These are phyloP conservation scores for Ormyrus rosae DNA, from an alignment of 2,888 invertebrate species.

Conservation along the genomic window DNA sequence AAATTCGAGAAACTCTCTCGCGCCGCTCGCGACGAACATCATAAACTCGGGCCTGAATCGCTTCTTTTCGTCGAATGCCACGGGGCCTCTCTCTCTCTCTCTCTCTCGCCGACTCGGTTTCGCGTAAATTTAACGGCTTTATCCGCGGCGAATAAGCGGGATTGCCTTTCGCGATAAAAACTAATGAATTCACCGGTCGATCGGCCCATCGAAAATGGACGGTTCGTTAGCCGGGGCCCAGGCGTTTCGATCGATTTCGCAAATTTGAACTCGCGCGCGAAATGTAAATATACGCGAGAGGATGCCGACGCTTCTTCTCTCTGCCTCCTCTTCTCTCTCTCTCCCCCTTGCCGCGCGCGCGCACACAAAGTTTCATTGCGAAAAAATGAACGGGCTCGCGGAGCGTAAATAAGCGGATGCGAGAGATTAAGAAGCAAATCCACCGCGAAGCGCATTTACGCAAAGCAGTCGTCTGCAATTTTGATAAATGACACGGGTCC, in stretches of 20 bases:
- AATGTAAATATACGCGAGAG: too few species aligned
- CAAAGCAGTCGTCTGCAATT: slow-evolving; percentile 19
- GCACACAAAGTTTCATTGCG: slow-evolving; percentile 8
- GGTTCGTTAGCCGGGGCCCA: background rate
- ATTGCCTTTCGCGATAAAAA: background rate
- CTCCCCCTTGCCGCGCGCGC: background rate
- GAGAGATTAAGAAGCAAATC: slow-evolving; percentile 4
- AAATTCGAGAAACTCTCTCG: background rate
- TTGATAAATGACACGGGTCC: slow-evolving; percentile 15
- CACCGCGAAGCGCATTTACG: background rate
- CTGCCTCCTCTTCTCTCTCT: too few species aligned
- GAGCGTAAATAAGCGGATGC: slow-evolving; percentile 5
- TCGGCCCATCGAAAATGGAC: background rate
- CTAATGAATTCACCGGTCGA: background rate
- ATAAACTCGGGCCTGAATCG: too few species aligned
- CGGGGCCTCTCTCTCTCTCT: too few species aligned
- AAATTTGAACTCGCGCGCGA: background rate
- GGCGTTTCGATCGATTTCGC: background rate
- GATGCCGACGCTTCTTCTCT: too few species aligned
- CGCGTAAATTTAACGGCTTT: slow-evolving; percentile 4
- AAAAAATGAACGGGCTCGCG: background rate
- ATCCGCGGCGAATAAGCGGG: slow-evolving; percentile 9
- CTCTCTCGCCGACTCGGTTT: background rate
- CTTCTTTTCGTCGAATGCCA: too few species aligned
- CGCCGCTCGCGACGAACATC: too few species aligned